phyloP scores from a whole-genome alignment of 2,888 invertebrate genomes.

The Emmelina monodactyla region DNA sequence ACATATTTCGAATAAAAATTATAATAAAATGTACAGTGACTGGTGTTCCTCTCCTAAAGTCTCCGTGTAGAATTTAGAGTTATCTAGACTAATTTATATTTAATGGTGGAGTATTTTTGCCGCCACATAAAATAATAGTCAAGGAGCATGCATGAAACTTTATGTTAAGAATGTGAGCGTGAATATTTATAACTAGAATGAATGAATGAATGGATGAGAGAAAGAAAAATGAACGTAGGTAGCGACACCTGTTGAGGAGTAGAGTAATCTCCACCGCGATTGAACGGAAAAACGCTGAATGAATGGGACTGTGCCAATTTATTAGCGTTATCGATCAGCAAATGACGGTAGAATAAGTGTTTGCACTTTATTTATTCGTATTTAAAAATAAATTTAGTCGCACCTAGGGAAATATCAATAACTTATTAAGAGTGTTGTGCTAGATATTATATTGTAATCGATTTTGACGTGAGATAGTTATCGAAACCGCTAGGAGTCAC shows the following conservation, averaged over 20 bases:
- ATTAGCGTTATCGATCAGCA: conserved; percentile 56
- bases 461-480: conserved; percentile 55
- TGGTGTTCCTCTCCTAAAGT: conserved; percentile 62
- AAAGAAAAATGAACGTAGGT: conserved; percentile 14
- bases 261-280: conserved; percentile 6
- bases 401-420: conserved; percentile 67
- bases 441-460: conserved; percentile 59
- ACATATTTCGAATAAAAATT: conserved; percentile 34
- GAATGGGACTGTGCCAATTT: conserved; percentile 64
- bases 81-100: conserved; percentile 41
- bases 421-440: conserved; percentile 67
- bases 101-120: conserved; percentile 41
- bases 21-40: conserved; percentile 58
- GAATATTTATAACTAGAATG: conserved; percentile 1
- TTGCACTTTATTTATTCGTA: conserved; percentile 68
- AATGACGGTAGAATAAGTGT: conserved; percentile 66
- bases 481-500: conserved; percentile 55
- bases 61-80: conserved; percentile 55
- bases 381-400: conserved; percentile 63
- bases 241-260: conserved; percentile 3
- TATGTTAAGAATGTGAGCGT: background rate
- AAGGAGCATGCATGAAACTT: conserved; percentile 18
- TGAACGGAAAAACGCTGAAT: conserved; percentile 16
- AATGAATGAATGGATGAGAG: conserved; percentile 16
- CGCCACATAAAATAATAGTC: conserved; percentile 40